Base-by-base conservation (phyloP, 2,113 vertebrate species). In the Fukomys damarensis region DNA sequence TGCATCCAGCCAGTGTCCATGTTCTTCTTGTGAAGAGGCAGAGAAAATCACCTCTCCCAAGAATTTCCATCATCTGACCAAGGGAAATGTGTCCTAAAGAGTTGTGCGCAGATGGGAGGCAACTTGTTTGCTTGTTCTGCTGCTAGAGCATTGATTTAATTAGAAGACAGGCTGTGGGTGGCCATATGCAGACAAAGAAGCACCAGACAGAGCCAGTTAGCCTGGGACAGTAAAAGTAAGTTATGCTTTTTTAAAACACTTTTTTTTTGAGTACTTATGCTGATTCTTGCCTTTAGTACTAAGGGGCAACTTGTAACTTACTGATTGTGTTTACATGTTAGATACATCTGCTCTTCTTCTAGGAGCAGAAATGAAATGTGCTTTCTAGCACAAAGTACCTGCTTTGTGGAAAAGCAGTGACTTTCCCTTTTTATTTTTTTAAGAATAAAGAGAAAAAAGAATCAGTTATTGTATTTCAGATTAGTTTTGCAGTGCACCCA, bases 1-100 rank as follows among this genome's bases (percentile, higher is more conserved):
- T 97, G 97, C 91, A 96, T 97, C 97, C 97, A 95, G 97, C 80
- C 96, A 97, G 96, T 97, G 38, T 96, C 97, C 97, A 96, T 97
- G 95, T 97, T 95, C 97, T 97, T 97, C 96, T 98, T 98, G 97
- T 97, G 97, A 97, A 96, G 96, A 97, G 97, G 98, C 96, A 98
- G 97, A 97, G 96, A 96, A 97, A 97, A 97, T 97, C 97, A 97
- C 97, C 96, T 98, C 95, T 97, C 97, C 89, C 97, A 96, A 97
- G 96, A 98, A 96, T 96, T 97, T 95, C 96, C n/a, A 97, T 86
- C 97, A 98, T 97, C 97, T 98, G 96, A 96, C 94, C 96, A 96
- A 98, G 95, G 94, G 92, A 96, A 94, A 92, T 98, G 96, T 97
- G 61, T 96, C 85, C 96, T 98, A 96, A 98, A 95, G 97, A 98